Base-by-base conservation (phyloP, 2,797 vertebrate genomes). In the Sparidentex hasta region DNA sequence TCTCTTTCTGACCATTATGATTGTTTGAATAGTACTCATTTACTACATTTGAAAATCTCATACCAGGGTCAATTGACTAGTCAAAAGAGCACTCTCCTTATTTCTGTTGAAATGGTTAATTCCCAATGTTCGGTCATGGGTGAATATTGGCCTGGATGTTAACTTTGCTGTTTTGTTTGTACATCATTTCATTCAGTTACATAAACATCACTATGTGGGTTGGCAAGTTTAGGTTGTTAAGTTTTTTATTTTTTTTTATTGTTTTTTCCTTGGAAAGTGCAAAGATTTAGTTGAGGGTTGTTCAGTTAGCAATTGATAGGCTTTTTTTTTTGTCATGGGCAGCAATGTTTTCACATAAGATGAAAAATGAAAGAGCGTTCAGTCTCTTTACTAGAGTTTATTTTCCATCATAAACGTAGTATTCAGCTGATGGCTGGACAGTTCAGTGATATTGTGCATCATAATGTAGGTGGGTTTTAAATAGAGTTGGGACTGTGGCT, bases 71-170 rank as follows among this genome's bases (percentile, higher is more conserved):
- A 56, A 13, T 41, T 29, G 17, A 64, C 38, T 33, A 3, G 23
- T 57, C 50, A 43, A 41, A 67, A 55, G 43, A 54, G 54, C 25
- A 51, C 27, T 38, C 1, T 43, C 4, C 7, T 61, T 64, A 7
- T 43, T 67, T 69, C 47, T 68, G 54, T 21, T 61, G 38, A 76
- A 78, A 71, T 67, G 23, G 57, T 62, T 68, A 16, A 59, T 52
- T 16, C 56, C 65, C 16, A 57, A 11, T 0, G 5, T 16, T 71
- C 54, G 62, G 51, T 51, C 57, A 71, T 66, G 43, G 72, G 63
- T 74, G 29, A 69, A 57, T 20, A 71, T 46, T 52, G 25, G 9
- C 59, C 41, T 67, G 44, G 58, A 79, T 80, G 58, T 58, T 62
- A 29, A 25, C 41, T 70, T 18, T 51, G n/a, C 3, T 66, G 48